Conservation (phyloP, 2,797 vertebrate species). For the Eulemur coronatus region DNA sequence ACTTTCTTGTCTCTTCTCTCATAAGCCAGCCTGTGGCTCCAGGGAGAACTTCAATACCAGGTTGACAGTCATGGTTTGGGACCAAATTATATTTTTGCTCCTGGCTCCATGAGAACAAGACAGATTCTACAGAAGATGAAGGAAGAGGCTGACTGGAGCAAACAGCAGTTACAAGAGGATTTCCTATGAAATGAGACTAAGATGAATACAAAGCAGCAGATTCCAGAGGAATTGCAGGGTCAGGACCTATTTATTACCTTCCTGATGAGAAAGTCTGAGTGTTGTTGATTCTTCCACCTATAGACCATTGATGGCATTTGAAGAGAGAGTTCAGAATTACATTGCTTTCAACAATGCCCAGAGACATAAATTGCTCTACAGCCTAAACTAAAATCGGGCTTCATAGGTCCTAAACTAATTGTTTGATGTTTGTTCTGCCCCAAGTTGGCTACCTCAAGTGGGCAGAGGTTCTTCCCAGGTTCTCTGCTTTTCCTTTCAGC, state of each 20-base stretch:
- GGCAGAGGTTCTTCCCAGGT: neutral
- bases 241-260: neutral
- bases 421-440: neutral
- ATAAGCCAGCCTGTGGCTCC: neutral
- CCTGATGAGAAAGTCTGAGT: neutral
- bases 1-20: neutral
- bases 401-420: neutral
- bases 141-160: neutral
- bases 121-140: neutral
- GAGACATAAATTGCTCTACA: neutral
- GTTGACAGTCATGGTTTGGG: neutral
- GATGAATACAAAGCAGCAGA: neutral
- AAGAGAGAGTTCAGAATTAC: neutral
- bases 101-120: neutral
- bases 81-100: neutral
- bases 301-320: neutral
- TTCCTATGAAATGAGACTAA: neutral
- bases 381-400: neutral
- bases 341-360: neutral
- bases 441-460: neutral
- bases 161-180: neutral
- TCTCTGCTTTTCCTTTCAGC: neutral
- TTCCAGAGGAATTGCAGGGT: neutral
- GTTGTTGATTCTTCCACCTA: neutral
- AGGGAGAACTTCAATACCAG: neutral